Percentiles rank a stretch among this genome's conserved stretches.
phyloP scores from a whole-genome alignment of 2,797 vertebrate genomes.

The Periophthalmus magnuspinnatus region DNA sequence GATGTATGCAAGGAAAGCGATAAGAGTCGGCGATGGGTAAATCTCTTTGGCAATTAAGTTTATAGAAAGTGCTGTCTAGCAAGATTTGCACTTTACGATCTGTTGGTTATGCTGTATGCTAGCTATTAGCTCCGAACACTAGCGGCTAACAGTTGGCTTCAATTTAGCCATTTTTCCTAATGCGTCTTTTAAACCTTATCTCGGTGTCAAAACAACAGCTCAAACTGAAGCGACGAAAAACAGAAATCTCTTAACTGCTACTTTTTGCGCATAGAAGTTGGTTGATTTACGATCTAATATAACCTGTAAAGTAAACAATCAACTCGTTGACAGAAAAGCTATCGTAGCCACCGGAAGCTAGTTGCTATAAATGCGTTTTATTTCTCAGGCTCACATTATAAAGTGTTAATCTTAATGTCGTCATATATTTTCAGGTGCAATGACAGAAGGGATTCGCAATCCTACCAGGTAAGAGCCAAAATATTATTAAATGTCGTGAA shows the following conservation, averaged over 20 bases:
- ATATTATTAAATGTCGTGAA: too few species aligned
- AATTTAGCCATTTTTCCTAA: constrained; percentile 38
- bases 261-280: rapidly evolving
- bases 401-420: constrained; percentile 10
- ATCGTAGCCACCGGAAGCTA: constrained; percentile 43
- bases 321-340: constrained; percentile 34
- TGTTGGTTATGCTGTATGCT: neutral
- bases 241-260: neutral
- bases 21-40: constrained; percentile 99
- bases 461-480: constrained; percentile 86
- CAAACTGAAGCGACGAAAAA: neutral
- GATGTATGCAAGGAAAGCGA: constrained; percentile 99
- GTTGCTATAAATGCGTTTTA: constrained; percentile 4
- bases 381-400: constrained; percentile 2
- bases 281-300: neutral
- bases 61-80: neutral
- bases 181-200: constrained; percentile 20
- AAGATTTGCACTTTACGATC: neutral
- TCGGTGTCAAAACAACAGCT: neutral
- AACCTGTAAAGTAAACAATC: neutral
- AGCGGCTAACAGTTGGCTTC: constrained; percentile 42
- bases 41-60: constrained; percentile 32
- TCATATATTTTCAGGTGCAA: constrained; percentile 82
- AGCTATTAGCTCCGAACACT: constrained; percentile 47
- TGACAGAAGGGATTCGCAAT: constrained; percentile 97